These are phyloP conservation scores for Calosoma granatense DNA, from an alignment of 1,140 invertebrate species.

Conservation along the genomic window DNA sequence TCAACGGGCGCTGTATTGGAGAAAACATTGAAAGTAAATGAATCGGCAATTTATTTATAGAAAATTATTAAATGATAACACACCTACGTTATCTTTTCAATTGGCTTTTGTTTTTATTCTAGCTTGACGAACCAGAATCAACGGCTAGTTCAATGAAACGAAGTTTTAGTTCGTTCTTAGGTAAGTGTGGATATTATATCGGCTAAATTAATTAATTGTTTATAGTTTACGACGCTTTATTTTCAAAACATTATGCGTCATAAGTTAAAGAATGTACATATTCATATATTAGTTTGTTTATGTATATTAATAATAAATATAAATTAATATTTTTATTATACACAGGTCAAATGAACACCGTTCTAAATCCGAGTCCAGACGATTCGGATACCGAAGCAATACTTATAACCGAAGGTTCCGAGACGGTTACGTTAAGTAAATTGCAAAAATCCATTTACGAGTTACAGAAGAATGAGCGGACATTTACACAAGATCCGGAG, in stretches of 20 bases:
- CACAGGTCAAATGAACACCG: conserved; percentile 55
- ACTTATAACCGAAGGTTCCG: conserved; percentile 45
- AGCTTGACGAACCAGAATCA: conserved; percentile 58
- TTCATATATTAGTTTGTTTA: no score
- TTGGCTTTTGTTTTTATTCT: conserved; percentile 24
- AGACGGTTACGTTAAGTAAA: conserved; percentile 46
- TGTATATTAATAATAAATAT: no score
- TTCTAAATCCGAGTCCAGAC: conserved; percentile 54
- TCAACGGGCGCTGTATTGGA: conserved; percentile 51
- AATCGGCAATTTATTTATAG: neutral
- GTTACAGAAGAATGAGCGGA: conserved; percentile 34
- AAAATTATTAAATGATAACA: conserved; percentile 10
- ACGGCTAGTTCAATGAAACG: conserved; percentile 58
- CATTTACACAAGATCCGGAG: conserved; percentile 36
- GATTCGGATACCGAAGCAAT: conserved; percentile 57
- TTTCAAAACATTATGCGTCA: no score
- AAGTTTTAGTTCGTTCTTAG: conserved; percentile 56
- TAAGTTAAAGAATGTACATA: no score
- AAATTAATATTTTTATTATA: no score
- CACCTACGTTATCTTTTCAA: neutral
- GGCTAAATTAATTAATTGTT: neutral
- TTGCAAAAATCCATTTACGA: conserved; percentile 39
- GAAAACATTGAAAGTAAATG: conserved; percentile 54
- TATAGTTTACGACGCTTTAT: no score
- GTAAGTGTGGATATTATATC: conserved; percentile 34